A percentile compares a stretch with the other conserved stretches of the same genome.
Evolutionary conservation across 92 coral and sea anemone genomes (phyloP).

Genomic region (Micromussa lordhowensis): DNA sequence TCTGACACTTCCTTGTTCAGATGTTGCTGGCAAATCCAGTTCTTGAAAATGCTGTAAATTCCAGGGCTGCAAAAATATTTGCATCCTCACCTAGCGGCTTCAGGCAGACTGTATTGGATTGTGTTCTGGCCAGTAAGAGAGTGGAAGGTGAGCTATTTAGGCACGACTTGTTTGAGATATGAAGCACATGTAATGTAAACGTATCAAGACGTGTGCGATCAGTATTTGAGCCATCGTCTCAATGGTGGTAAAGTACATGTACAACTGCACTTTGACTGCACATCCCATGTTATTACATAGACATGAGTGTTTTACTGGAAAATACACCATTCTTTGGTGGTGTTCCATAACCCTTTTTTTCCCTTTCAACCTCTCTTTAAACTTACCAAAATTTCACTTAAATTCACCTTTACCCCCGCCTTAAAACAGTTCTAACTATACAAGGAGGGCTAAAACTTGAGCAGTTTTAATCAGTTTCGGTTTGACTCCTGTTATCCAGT

Average conservation of each 20-base stretch:
- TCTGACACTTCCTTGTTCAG: constrained; percentile 7
- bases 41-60: constrained; percentile 75
- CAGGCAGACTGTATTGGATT: constrained; percentile 83
- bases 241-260: neutral
- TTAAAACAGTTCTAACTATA: too few species aligned
- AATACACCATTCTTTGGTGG: too few species aligned
- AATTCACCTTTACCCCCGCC: too few species aligned
- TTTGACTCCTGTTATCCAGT: too few species aligned
- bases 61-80: constrained; percentile 84
- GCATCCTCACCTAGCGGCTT: constrained; percentile 65
- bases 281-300: too few species aligned
- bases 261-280: neutral
- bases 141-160: constrained; percentile 64
- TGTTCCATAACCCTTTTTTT: too few species aligned
- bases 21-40: constrained; percentile 88
- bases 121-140: constrained; percentile 92
- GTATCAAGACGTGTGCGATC: neutral
- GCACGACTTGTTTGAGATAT: neutral
- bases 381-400: too few species aligned
- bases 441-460: too few species aligned
- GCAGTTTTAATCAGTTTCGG: too few species aligned
- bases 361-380: too few species aligned
- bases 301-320: too few species aligned
- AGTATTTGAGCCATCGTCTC: neutral
- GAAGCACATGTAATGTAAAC: neutral